A percentile compares a stretch with the other conserved stretches of the same genome.
phyloP scores from a whole-genome alignment of 2,888 invertebrate species.

The Tupiocoris notatus region DNA sequence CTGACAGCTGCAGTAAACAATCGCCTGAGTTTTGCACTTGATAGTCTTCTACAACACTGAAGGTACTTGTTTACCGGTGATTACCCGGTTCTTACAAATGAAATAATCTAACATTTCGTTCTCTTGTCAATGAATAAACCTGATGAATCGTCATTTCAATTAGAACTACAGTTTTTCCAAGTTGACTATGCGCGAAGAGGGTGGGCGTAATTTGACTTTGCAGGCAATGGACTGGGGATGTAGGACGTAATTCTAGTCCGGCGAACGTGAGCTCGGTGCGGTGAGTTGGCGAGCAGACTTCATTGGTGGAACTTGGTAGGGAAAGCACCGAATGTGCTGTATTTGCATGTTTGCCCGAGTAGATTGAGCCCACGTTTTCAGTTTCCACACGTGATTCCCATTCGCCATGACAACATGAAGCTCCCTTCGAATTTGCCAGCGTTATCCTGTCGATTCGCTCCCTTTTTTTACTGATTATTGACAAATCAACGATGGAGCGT shows the following conservation, averaged over 20 bases:
- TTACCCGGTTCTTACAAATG: too few species aligned
- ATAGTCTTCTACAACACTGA: too few species aligned
- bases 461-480: not conserved
- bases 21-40: too few species aligned
- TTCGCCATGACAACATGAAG: not conserved
- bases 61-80: too few species aligned
- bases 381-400: not conserved
- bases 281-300: too few species aligned
- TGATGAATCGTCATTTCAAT: not conserved
- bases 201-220: not conserved
- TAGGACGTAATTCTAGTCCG: not conserved
- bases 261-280: not conserved
- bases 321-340: not conserved
- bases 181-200: not conserved
- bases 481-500: not conserved
- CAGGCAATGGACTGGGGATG: not conserved
- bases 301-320: not conserved
- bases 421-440: not conserved
- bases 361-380: not conserved
- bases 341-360: not conserved
- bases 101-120: too few species aligned
- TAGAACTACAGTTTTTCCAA: too few species aligned
- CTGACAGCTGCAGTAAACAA: too few species aligned
- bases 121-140: not conserved
- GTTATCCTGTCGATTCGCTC: not conserved